Evolutionary conservation across 2,888 invertebrate genomes (phyloP), one percentile per base, ranked within the genome.

Genomic region (Zygogramma bicolorata): DNA sequence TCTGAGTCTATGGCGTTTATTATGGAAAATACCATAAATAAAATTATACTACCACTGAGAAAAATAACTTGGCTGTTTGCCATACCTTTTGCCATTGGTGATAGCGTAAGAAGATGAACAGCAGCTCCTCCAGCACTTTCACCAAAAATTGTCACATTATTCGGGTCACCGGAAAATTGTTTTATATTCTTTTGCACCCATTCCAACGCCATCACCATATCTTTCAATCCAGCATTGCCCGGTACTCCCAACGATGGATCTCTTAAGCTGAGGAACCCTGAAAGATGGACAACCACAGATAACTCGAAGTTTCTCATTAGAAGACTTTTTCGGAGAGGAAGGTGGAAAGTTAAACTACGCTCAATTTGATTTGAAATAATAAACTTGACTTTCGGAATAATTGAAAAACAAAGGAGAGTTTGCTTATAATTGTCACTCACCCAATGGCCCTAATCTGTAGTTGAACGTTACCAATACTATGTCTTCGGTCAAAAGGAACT

Each of bases 181-280:
- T 81, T 74, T 18, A 89, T 88, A 77, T 90, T 90, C 1, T 81
- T 82, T 74, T 88, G 87, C 0, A 90, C 85, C 89, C 90, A 90
- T 75, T 87, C 87, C 53, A 90, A 77, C 0, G 89, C 89, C 80
- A 89, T 75, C 0, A 89, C 85, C 83, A 88, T 88, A 80, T 90
- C 90, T 81, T 90, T 89, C 0, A 90, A 82, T 1, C 88, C 89
- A 0, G 89, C 88, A 81, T 90, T 90, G 1, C 90, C 90, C 0
- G 90, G 89, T 60, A 89, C 86, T 61, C 86, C 86, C 7, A 89
- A 79, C 1, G 86, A 82, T 6, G 86, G 80, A 73, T 90, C 89
- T 65, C 87, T 84, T 0, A 89, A 81, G 34, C 86, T 86, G 31
- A 89, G 83, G 70, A 90, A 90, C 18, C 89, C 89, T 88, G 65